Percentiles rank a stretch among this genome's conserved stretches.
Evolutionary conservation across 2,113 vertebrate genomes (phyloP).

Genomic region (Gasterosteus nipponicus): DNA sequence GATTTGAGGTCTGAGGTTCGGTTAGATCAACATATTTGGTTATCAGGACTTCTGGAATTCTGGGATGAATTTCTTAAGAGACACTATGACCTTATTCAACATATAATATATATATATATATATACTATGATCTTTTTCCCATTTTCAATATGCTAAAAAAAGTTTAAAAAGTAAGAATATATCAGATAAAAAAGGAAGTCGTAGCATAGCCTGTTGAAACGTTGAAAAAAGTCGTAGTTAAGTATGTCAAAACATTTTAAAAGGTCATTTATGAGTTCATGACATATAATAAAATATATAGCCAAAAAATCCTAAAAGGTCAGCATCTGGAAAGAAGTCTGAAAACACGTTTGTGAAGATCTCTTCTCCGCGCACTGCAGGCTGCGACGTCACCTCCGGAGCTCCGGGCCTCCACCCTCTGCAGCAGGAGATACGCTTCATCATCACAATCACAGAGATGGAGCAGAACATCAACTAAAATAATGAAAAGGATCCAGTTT

Average conservation of each 20-base stretch:
- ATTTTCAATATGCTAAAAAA: not conserved
- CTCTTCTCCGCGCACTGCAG: constrained; percentile 49
- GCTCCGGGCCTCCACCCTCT: constrained; percentile 81
- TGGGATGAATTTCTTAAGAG: too few relatives aligned
- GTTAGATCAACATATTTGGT: too few relatives aligned
- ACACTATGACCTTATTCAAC: too few relatives aligned
- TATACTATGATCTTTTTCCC: too few relatives aligned
- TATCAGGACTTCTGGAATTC: too few relatives aligned
- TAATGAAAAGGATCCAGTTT: constrained; percentile 48
- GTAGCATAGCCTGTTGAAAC: not conserved
- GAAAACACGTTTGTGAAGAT: not conserved
- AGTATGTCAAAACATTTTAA: not conserved
- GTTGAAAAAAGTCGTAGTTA: not conserved
- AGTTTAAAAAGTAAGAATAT: not conserved
- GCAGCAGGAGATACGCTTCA: constrained; percentile 68
- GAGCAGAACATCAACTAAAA: constrained; percentile 54
- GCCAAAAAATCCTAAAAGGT: too few relatives aligned
- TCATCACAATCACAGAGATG: constrained; percentile 65
- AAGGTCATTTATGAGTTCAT: not conserved
- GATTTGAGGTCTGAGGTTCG: too few relatives aligned
- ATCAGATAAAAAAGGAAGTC: not conserved
- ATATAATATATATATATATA: too few relatives aligned
- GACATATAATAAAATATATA: too few relatives aligned
- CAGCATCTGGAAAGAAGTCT: not conserved
- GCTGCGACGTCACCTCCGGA: constrained; percentile 71